Evolutionary conservation across 2,888 invertebrate species (phyloP).

Genomic region (Agrochola lychnidis): DNA sequence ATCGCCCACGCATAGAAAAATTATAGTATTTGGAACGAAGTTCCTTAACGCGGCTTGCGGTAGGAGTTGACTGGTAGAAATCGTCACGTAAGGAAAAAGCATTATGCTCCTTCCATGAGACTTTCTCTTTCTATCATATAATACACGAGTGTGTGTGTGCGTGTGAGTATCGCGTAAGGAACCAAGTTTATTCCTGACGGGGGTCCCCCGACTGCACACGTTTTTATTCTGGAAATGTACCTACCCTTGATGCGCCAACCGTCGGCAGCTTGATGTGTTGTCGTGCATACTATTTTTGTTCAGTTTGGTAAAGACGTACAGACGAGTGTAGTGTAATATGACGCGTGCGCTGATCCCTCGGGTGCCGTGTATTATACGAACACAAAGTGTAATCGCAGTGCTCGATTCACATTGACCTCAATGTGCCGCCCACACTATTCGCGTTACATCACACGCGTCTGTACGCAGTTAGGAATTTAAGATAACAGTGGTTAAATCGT

Average conservation of each 20-base stretch:
- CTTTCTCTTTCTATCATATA: no score
- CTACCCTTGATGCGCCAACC: no score
- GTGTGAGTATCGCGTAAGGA: no score
- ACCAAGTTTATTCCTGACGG: no score
- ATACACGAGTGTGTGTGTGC: no score
- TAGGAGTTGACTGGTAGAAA: no score
- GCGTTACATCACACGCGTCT: background rate
- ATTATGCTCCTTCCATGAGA: no score
- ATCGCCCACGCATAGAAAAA: background rate
- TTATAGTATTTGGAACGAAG: no score
- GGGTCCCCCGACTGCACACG: background rate
- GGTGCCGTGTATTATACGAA: background rate
- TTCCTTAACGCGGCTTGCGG: no score
- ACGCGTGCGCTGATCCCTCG: background rate
- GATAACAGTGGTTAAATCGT: conserved; percentile 6
- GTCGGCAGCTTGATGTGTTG: background rate
- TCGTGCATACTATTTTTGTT: background rate
- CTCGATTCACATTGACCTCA: no score
- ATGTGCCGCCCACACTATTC: no score
- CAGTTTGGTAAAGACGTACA: background rate
- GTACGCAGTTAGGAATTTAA: background rate
- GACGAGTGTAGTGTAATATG: background rate
- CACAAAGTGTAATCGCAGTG: background rate
- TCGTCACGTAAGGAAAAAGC: no score
- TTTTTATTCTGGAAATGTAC: background rate